Conservation (phyloP, 1,140 invertebrate species). For the Penaeus japonicus region DNA sequence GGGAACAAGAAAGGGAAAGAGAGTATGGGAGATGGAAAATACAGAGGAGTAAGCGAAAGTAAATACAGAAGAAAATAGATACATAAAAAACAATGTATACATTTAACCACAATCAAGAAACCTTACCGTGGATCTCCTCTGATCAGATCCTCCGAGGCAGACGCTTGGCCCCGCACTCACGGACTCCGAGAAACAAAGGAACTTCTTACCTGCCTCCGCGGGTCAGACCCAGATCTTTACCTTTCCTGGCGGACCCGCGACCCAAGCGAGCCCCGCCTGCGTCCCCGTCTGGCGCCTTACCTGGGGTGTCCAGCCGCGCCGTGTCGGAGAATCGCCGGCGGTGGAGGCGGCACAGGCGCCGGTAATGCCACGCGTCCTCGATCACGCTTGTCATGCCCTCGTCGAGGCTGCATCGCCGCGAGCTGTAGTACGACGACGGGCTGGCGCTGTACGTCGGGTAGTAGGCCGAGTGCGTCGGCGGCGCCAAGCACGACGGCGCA, state of each 20-base stretch:
- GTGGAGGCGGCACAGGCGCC: constrained; percentile 24
- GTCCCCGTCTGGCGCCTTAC: background rate
- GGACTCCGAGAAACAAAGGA: too few species aligned
- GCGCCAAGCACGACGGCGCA: constrained; percentile 31
- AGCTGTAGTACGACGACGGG: constrained; percentile 23
- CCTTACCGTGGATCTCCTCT: too few species aligned
- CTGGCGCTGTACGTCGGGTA: background rate
- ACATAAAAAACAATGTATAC: too few species aligned
- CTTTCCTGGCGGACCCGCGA: background rate
- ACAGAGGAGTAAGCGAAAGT: too few species aligned
- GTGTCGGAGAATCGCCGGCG: constrained; percentile 42
- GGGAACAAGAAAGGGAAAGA: background rate
- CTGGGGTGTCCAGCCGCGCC: constrained; percentile 7
- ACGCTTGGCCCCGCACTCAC: too few species aligned
- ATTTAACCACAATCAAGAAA: too few species aligned
- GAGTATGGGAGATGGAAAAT: too few species aligned
- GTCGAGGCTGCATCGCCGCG: constrained; percentile 36
- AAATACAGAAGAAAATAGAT: too few species aligned
- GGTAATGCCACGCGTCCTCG: constrained; percentile 39
- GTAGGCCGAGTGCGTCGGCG: background rate
- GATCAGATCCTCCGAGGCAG: too few species aligned
- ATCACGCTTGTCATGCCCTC: background rate
- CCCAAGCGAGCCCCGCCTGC: background rate
- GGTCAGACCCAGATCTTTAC: too few species aligned
- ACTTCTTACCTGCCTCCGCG: too few species aligned